phyloP scores from a whole-genome alignment of 1,140 invertebrate species.

The Rhizoglyphus robini region DNA sequence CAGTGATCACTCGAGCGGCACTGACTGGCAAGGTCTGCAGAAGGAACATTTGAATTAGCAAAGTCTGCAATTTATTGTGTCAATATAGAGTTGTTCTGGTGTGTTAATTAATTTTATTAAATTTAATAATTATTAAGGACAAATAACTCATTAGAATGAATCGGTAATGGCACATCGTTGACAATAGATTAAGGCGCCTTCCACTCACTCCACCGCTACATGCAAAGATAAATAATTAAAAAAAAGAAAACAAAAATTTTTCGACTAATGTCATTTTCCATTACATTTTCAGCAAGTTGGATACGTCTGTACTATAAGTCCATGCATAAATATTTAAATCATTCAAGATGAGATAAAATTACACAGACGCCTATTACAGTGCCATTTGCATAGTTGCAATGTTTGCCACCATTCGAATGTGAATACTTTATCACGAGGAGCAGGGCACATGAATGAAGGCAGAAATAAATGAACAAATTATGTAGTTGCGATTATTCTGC shows the following conservation, averaged over 20 bases:
- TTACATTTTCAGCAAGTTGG: not conserved
- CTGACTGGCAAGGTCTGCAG: too few species aligned
- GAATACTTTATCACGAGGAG: too few species aligned
- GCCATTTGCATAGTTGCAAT: conserved; percentile 10
- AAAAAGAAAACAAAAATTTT: not conserved
- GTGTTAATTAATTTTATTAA: too few species aligned
- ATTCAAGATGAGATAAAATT: conserved; percentile 2
- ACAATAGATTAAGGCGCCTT: not conserved
- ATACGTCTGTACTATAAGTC: not conserved
- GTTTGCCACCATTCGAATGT: not conserved
- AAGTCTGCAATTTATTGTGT: conserved; percentile 13
- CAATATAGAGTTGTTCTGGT: conserved; percentile 4
- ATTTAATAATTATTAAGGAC: not conserved
- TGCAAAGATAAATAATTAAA: conserved; percentile 11
- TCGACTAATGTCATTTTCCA: not conserved
- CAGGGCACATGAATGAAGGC: too few species aligned
- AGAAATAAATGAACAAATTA: too few species aligned
- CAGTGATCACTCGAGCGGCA: too few species aligned
- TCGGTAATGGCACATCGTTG: conserved; percentile 1
- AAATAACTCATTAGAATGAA: conserved; percentile 12
- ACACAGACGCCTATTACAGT: not conserved
- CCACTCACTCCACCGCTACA: not conserved
- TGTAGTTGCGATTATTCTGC: too few species aligned
- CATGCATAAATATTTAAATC: conserved; percentile 12
- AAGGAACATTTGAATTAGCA: conserved; percentile 6